Evolutionary conservation across 2,888 invertebrate species (phyloP).

Genomic region (Dyspetes luteomarginatus): DNA sequence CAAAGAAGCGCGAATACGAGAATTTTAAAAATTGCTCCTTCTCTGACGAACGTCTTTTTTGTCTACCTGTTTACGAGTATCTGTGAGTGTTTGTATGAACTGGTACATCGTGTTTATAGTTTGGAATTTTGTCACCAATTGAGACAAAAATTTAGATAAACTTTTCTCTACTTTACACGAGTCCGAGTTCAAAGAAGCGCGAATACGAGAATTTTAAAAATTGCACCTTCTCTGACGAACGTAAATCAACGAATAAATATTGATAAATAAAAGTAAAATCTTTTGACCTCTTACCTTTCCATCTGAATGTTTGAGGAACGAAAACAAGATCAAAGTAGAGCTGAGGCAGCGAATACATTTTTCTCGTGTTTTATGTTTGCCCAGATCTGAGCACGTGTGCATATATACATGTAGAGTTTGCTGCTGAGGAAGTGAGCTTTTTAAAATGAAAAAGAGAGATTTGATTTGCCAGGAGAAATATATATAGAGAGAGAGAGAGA

Average conservation of each 20-base stretch:
- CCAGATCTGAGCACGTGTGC: background rate
- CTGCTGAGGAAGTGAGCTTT: background rate
- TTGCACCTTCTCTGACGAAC: too few species aligned
- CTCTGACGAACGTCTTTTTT: too few species aligned
- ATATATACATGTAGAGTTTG: background rate
- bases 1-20: too few species aligned
- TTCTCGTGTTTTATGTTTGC: slow-evolving; percentile 13
- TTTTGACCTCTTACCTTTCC: background rate
- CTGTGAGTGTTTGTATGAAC: too few species aligned
- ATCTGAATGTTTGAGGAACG: background rate
- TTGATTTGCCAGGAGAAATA: background rate
- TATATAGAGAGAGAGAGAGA: background rate
- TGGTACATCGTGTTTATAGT: too few species aligned
- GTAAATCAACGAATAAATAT: background rate
- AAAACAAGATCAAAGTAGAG: slow-evolving; percentile 17
- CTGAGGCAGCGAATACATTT: background rate
- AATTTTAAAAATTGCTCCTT: too few species aligned
- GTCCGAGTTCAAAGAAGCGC: too few species aligned
- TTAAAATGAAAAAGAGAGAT: background rate
- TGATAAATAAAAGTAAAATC: background rate
- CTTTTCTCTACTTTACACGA: too few species aligned
- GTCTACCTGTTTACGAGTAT: too few species aligned
- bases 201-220: too few species aligned
- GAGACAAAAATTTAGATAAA: too few species aligned
- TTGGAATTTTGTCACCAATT: too few species aligned